phyloP scores from a whole-genome alignment of 1,140 invertebrate species.

The Lepidotrigona ventralis region DNA sequence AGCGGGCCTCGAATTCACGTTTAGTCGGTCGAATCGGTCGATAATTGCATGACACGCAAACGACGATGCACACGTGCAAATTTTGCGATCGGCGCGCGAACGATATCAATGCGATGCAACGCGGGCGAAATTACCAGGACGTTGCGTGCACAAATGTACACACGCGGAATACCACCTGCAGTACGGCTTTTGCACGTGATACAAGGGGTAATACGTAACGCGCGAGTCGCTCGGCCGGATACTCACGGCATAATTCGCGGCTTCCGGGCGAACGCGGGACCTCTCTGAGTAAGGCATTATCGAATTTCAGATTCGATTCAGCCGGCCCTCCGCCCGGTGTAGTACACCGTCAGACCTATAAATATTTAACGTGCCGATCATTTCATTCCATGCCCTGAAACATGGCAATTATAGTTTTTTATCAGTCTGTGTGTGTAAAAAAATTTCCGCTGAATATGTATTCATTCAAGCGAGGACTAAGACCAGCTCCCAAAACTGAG shows the following conservation, averaged over 20 bases:
- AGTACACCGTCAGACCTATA: constrained; percentile 63
- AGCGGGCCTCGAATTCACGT: too few relatives aligned
- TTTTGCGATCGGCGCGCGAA: constrained; percentile 7
- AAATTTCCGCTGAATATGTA: too few relatives aligned
- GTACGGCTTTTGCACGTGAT: constrained; percentile 68
- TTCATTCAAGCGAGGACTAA: too few relatives aligned
- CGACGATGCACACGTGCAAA: not conserved
- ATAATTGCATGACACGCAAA: not conserved
- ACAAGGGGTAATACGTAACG: constrained; percentile 67
- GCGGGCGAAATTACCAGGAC: constrained; percentile 24
- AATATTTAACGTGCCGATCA: constrained; percentile 71
- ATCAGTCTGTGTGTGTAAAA: not conserved
- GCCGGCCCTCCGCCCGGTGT: constrained; percentile 63
- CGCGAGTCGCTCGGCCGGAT: constrained; percentile 45
- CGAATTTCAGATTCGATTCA: constrained; percentile 78
- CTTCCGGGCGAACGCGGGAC: constrained; percentile 74
- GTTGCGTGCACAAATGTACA: constrained; percentile 35
- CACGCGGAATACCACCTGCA: constrained; percentile 62
- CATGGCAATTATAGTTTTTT: constrained; percentile 44
- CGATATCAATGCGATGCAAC: not conserved
- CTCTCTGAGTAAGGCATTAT: constrained; percentile 76
- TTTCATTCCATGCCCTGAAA: constrained; percentile 62
- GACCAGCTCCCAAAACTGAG: too few relatives aligned
- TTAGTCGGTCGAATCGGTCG: too few relatives aligned
- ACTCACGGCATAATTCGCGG: constrained; percentile 73